phyloP scores from a whole-genome alignment of 1,140 invertebrate species.

The Linepithema humile region DNA sequence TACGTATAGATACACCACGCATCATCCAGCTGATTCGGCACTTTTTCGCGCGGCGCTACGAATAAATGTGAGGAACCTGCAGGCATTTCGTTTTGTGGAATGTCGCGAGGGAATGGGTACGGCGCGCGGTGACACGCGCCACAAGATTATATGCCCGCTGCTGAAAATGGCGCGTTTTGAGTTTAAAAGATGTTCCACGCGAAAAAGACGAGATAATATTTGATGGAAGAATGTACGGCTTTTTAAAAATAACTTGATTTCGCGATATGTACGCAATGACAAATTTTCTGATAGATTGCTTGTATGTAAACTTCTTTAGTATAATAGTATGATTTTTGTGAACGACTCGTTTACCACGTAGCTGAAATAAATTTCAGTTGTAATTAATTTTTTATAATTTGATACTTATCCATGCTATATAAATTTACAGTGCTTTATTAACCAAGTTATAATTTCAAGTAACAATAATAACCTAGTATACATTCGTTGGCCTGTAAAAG shows the following conservation, averaged over 20 bases:
- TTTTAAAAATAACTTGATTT: background rate
- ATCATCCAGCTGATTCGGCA: conserved; percentile 65
- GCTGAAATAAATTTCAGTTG: background rate
- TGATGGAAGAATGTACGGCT: background rate
- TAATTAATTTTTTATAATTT: background rate
- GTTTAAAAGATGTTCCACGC: background rate
- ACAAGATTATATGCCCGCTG: conserved; percentile 16
- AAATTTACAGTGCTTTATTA: background rate
- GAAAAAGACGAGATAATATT: background rate
- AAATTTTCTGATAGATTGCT: background rate
- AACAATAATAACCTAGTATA: background rate
- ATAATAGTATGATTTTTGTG: background rate
- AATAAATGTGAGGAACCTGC: conserved; percentile 47
- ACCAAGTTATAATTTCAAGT: background rate
- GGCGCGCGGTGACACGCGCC: conserved; percentile 11
- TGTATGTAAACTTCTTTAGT: background rate
- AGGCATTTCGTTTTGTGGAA: conserved; percentile 33
- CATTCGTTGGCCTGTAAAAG: no score
- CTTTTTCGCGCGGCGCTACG: conserved; percentile 39
- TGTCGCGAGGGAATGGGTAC: conserved; percentile 24
- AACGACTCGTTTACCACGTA: background rate
- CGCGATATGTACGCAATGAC: background rate
- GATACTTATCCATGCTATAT: background rate
- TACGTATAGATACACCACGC: conserved; percentile 59
- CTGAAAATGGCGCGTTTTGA: conserved; percentile 8